Base-by-base conservation (phyloP, 2,113 vertebrate genomes). In the Rissa tridactyla region DNA sequence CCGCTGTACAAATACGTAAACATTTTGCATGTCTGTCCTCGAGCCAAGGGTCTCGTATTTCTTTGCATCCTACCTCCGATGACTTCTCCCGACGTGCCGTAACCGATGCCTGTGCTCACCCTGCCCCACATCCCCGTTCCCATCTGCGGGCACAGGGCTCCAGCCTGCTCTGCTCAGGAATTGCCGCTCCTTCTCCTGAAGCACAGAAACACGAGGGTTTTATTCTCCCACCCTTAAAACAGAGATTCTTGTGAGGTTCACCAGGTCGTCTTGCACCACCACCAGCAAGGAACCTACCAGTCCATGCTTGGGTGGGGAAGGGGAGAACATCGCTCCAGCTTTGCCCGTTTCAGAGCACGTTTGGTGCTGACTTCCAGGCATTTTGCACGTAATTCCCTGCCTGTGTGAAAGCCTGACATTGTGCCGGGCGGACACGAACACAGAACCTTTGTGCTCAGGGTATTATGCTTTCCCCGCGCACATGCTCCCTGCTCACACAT, bases 371-470 rank as follows among this genome's bases (percentile, higher is more conserved):
- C 81, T 94, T 75, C 11, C 82, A 94, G 90, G 82, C 92, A 13
- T 75, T 84, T 80, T 80, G 75, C 83, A 80, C 86, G 62, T 86
- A 95, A 91, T 94, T 91, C 92, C 72, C 60, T 65, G 86, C 54
- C 79, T 94, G 88, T 58, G 82, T 90, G 94, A 87, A 94, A 80
- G 94, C 65, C 92, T 0, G 1, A 23, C 4, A 76, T 94, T 79
- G 90, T 52, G 72, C 70, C 2, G 73, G 64, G 87, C 89, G 86
- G 84, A 75, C 34, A 10, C 1, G 90, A 98, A 98, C 97, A 98
- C 97, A 94, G 96, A 88, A 86, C n/a, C 96, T 97, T 97, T 98
- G 98, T 98, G 94, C 94, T 93, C 44, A 22, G 92, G 83, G 86
- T 13, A 61, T 96, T 95, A 87, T 94, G 94, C 42, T 40, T 61